phyloP scores from a whole-genome alignment of 2,888 invertebrate species.

The Eilema depressum region DNA sequence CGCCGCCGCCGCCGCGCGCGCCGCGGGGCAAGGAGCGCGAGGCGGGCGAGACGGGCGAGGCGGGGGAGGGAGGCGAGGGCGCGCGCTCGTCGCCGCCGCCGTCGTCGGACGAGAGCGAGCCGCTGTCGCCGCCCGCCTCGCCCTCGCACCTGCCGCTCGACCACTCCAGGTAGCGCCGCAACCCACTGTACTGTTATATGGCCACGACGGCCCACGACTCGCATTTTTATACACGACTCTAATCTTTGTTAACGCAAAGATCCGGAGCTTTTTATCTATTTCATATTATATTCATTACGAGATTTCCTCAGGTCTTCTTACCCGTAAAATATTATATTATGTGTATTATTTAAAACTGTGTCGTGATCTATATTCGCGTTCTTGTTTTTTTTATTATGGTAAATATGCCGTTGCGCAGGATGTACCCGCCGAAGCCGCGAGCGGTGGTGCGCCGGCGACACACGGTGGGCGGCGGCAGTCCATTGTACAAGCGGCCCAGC shows the following conservation, averaged over 20 bases:
- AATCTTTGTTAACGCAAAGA: no score
- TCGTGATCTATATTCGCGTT: background rate
- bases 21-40: background rate
- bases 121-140: constrained; percentile 80
- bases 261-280: no score
- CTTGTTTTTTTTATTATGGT: background rate
- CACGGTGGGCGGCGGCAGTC: constrained; percentile 94
- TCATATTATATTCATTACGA: no score
- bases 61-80: constrained; percentile 19
- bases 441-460: constrained; percentile 89
- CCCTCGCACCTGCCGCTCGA: constrained; percentile 67
- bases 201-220: no score
- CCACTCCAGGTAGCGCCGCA: constrained; percentile 15
- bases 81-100: constrained; percentile 34
- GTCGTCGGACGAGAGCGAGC: constrained; percentile 75
- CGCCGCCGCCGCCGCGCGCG: constrained; percentile 25
- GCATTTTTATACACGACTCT: no score
- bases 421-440: constrained; percentile 92
- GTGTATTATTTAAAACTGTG: no score
- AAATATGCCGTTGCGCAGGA: constrained; percentile 64
- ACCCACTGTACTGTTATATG: no score
- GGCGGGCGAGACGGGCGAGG: no score
- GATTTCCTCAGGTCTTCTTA: no score
- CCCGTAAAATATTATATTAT: no score
- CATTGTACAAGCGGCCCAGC: constrained; percentile 88